These are phyloP conservation scores for Stenoptilia bipunctidactyla DNA, from an alignment of 2,888 invertebrate genomes.

Conservation along the genomic window DNA sequence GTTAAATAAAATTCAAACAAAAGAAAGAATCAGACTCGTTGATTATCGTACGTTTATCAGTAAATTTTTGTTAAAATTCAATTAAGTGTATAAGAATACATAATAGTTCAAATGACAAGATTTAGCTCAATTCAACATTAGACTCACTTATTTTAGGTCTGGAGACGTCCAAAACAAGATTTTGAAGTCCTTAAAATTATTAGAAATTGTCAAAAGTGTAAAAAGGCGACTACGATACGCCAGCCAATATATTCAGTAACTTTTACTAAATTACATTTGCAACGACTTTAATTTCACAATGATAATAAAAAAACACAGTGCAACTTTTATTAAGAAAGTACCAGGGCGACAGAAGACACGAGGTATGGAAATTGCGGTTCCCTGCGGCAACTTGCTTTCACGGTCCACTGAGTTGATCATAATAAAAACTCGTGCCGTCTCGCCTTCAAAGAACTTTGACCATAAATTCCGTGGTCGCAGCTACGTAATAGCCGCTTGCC, in stretches of 20 bases:
- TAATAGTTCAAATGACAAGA: no score
- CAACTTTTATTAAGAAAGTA: slow-evolving; percentile 64
- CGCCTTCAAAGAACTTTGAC: slow-evolving; percentile 67
- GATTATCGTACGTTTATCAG: no score
- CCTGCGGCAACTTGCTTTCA: slow-evolving; percentile 68
- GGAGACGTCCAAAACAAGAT: no score
- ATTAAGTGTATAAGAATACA: no score
- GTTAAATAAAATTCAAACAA: no score
- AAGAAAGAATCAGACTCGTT: no score
- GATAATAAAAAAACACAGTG: slow-evolving; percentile 3
- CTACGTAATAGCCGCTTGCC: slow-evolving; percentile 27
- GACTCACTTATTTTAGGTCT: no score
- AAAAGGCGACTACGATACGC: no score
- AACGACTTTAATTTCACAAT: background rate
- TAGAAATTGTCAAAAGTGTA: no score
- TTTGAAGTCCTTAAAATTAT: no score
- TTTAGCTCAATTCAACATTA: no score
- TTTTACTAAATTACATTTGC: slow-evolving; percentile 1
- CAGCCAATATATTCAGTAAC: background rate
- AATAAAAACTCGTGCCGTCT: slow-evolving; percentile 72
- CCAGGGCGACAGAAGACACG: slow-evolving; percentile 61
- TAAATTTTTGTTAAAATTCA: no score
- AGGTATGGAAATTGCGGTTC: slow-evolving; percentile 67
- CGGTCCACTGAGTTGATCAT: slow-evolving; percentile 72
- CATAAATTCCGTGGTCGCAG: slow-evolving; percentile 64